A percentile compares a stretch with the other conserved stretches of the same genome.
phyloP scores from a whole-genome alignment of 2,113 vertebrate species.

The Planiliza haematocheilus region DNA sequence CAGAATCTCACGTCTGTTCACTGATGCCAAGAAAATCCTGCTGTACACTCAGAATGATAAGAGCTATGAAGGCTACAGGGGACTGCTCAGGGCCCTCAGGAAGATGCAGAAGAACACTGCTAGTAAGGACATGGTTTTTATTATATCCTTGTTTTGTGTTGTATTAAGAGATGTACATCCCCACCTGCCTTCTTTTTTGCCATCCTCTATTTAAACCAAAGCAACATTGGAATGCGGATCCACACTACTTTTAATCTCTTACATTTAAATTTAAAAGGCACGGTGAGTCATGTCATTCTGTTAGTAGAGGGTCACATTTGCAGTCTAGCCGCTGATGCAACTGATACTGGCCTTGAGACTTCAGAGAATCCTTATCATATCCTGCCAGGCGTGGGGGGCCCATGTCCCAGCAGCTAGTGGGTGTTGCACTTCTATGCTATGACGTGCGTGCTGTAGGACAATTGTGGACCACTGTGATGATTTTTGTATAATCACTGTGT shows the following conservation, averaged over 20 bases:
- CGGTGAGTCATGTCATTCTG: too few relatives aligned
- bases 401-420: constrained; percentile 16
- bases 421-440: constrained; percentile 7
- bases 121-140: constrained; percentile 79
- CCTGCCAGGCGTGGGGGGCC: constrained; percentile 8
- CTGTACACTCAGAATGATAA: constrained; percentile 93
- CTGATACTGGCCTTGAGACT: not conserved
- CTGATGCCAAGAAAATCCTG: constrained; percentile 91
- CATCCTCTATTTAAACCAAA: not conserved
- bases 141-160: not conserved
- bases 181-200: not conserved
- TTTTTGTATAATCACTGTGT: constrained; percentile 21
- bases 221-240: not conserved
- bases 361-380: constrained; percentile 39
- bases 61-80: constrained; percentile 84
- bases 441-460: not conserved
- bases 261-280: not conserved
- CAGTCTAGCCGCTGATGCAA: constrained; percentile 1
- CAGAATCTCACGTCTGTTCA: constrained; percentile 85
- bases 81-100: constrained; percentile 82
- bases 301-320: not conserved
- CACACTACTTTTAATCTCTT: not conserved
- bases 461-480: constrained; percentile 14
- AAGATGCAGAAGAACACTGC: constrained; percentile 85
- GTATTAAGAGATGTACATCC: not conserved